phyloP scores from a whole-genome alignment of 2,797 vertebrate species.

The Euthynnus affinis region DNA sequence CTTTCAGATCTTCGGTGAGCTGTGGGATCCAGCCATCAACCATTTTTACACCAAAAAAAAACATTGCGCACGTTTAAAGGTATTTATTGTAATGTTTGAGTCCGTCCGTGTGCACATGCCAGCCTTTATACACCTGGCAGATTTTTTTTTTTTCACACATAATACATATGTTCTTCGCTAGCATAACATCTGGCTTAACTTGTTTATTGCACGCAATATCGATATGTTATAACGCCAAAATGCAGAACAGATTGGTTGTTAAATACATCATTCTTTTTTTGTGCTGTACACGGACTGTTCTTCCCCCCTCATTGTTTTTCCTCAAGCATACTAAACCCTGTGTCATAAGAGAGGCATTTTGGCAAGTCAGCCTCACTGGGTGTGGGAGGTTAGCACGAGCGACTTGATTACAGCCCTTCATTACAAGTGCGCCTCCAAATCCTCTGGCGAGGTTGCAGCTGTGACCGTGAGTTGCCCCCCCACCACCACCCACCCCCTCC shows the following conservation, averaged over 20 bases:
- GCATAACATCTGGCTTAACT: conserved; percentile 48
- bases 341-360: conserved; percentile 76
- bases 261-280: conserved; percentile 41
- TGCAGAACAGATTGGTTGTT: conserved; percentile 58
- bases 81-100: conserved; percentile 20
- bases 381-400: conserved; percentile 75
- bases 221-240: conserved; percentile 41
- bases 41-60: conserved; percentile 23
- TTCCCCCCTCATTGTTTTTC: conserved; percentile 53
- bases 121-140: conserved; percentile 27
- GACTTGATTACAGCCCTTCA: conserved; percentile 81
- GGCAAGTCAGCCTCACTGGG: conserved; percentile 69
- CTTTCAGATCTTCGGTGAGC: conserved; percentile 25
- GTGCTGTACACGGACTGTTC: conserved; percentile 34
- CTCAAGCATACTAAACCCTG: conserved; percentile 28
- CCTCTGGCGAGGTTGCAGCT: conserved; percentile 77
- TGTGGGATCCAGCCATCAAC: conserved; percentile 21
- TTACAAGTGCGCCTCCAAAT: conserved; percentile 71
- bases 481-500: too few relatives aligned
- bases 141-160: conserved; percentile 17
- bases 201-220: conserved; percentile 20
- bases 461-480: conserved; percentile 67
- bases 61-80: conserved; percentile 15
- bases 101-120: conserved; percentile 22
- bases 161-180: conserved; percentile 17